These are phyloP conservation scores for Erebia aethiops DNA, from an alignment of 2,888 invertebrate species.

Conservation along the genomic window DNA sequence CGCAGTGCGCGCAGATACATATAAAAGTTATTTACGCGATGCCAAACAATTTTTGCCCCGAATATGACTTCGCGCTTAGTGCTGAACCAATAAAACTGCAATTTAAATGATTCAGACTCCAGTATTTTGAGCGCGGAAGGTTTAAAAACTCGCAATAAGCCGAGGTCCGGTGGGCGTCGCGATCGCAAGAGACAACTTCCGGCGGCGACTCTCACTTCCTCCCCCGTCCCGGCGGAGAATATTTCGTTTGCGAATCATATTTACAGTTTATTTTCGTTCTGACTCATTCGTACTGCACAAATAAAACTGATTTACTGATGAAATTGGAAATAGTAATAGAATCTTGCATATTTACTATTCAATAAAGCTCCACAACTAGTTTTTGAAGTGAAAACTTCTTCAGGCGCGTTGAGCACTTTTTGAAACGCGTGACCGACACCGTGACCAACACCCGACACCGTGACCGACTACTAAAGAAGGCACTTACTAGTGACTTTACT, in stretches of 20 bases:
- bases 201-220: slow-evolving; percentile 39
- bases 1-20: too few species aligned
- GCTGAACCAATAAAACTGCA: neutral
- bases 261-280: slow-evolving; percentile 19
- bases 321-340: neutral
- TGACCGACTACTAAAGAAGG: too few species aligned
- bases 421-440: too few species aligned
- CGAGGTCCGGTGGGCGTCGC: slow-evolving; percentile 25
- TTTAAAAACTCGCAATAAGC: slow-evolving; percentile 20
- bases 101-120: neutral
- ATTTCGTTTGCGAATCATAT: slow-evolving; percentile 33
- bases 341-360: neutral
- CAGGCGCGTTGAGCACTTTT: too few species aligned
- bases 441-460: too few species aligned
- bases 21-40: too few species aligned
- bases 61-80: neutral
- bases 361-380: neutral
- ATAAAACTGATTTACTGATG: slow-evolving; percentile 1
- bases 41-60: too few species aligned
- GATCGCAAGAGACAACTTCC: slow-evolving; percentile 35
- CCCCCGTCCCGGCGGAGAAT: slow-evolving; percentile 21
- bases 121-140: neutral
- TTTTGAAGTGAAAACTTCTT: neutral
- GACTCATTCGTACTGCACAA: neutral
- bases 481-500: too few species aligned